Evolutionary conservation across 2,797 vertebrate genomes (phyloP), one percentile per base, ranked within the genome.

Genomic region (Lutjanus campechanus): DNA sequence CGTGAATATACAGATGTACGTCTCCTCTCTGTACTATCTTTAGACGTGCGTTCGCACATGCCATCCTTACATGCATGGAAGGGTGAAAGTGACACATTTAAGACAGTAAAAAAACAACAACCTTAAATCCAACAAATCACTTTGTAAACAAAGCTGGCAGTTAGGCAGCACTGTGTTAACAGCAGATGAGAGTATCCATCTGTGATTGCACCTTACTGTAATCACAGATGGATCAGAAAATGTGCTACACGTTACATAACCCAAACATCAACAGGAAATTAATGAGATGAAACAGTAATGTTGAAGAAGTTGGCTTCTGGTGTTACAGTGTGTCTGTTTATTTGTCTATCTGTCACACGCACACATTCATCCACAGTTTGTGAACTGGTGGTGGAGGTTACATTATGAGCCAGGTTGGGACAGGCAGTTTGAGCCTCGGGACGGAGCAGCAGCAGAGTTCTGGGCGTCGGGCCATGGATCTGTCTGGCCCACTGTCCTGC

Each of bases 391-490:
- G 54, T 69, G 41, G 77, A 76, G 80, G 83, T 79, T 79, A 72
- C 59, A 53, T 51, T 19, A 75, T 59, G 79, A 79, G 81, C 75
- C 72, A 66, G 77, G 70, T 36, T 80, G 67, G 78, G 85, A 84
- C 69, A 15, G 61, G 47, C 69, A 46, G 74, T 73, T 53, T 66
- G 67, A 83, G 80, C 63, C 73, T 25, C 47, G 49, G 76, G 86
- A 79, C 82, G 2, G 41, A 43, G 81, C 64, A n/a, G 81, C 64
- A n/a, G 85, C 81, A 83, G 64, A 69, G 65, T 82, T 90, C 90
- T 91, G 86, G 90, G 91, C 92, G 16, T 44, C 0, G n/a, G 76
- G 88, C 92, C 91, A 91, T 49, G 67, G 71, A 91, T 86, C 77
- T 87, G 88, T 91, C 86, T 84, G 84, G 72, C 77, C 83, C 67